Conservation (phyloP, 2,113 vertebrate species). For the Campylomormyrus tamandua region DNA sequence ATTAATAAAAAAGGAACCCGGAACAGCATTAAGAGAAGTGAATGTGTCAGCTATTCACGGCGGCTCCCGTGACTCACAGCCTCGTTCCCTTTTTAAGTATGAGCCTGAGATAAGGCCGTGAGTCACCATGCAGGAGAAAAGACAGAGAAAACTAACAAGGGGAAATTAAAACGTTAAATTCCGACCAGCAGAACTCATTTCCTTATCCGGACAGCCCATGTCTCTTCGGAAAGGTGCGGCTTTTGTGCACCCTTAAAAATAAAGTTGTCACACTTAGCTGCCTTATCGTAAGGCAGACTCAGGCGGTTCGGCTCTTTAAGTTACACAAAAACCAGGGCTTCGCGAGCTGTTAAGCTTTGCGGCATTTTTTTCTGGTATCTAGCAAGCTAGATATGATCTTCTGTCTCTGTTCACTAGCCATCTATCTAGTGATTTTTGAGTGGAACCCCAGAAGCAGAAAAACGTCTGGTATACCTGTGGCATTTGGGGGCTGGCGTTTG, state of each 20-base stretch:
- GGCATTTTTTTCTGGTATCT: neutral
- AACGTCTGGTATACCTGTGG: neutral
- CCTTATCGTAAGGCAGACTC: neutral
- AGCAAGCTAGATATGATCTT: neutral
- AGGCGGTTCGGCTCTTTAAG: neutral
- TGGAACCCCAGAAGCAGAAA: neutral
- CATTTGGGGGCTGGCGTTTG: neutral
- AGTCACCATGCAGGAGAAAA: neutral
- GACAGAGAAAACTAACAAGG: neutral
- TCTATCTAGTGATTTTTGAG: neutral
- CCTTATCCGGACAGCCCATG: neutral
- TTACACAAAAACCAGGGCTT: neutral
- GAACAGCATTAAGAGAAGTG: neutral
- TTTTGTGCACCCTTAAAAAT: neutral
- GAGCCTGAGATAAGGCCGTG: neutral
- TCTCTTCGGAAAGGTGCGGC: neutral
- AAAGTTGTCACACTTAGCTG: neutral
- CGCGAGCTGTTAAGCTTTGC: too few relatives aligned
- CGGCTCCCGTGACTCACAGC: neutral
- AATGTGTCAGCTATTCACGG: slow-evolving; percentile 5
- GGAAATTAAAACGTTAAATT: neutral
- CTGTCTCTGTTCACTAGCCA: neutral
- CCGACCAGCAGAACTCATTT: neutral
- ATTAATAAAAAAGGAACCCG: neutral
- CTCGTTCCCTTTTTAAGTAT: neutral